These are phyloP conservation scores for Melanargia galathea DNA, from an alignment of 2,888 invertebrate species.

Conservation along the genomic window DNA sequence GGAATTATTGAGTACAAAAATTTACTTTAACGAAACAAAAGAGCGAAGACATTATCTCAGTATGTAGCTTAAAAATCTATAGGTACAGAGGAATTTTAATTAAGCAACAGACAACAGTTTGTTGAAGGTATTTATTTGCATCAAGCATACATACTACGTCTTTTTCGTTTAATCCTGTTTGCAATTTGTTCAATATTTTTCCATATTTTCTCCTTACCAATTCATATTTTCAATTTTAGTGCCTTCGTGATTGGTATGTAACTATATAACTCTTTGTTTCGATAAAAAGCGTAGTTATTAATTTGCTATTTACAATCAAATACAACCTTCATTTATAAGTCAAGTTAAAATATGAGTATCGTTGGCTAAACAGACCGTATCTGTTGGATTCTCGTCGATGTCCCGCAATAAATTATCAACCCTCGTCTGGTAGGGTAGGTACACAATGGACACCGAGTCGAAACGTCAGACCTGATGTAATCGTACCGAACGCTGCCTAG, in stretches of 20 bases:
- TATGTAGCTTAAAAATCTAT: not conserved
- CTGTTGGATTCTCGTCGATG: slow-evolving; percentile 62
- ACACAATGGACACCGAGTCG: slow-evolving; percentile 55
- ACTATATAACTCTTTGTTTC: too few relatives aligned
- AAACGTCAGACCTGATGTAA: slow-evolving; percentile 49
- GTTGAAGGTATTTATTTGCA: too few relatives aligned
- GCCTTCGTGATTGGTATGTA: too few relatives aligned
- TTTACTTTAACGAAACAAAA: not conserved
- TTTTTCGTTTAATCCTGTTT: too few relatives aligned
- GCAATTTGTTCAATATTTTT: too few relatives aligned
- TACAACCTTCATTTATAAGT: slow-evolving; percentile 39
- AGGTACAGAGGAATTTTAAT: not conserved
- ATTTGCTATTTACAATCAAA: slow-evolving; percentile 29
- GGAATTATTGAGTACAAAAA: not conserved
- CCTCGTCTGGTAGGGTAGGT: slow-evolving; percentile 72
- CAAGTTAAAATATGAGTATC: slow-evolving; percentile 38
- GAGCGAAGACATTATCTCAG: not conserved
- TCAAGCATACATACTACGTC: too few relatives aligned
- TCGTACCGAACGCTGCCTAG: slow-evolving; percentile 33
- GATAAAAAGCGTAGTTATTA: slow-evolving; percentile 12
- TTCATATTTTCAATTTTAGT: too few relatives aligned
- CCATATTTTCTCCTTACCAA: too few relatives aligned
- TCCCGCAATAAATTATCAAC: slow-evolving; percentile 69
- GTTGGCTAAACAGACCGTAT: slow-evolving; percentile 43
- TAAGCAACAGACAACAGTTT: too few relatives aligned